A percentile compares a stretch with the other conserved stretches of the same genome.
Conservation (phyloP, 1,140 invertebrate species). For the Drosophila ambigua region DNA sequence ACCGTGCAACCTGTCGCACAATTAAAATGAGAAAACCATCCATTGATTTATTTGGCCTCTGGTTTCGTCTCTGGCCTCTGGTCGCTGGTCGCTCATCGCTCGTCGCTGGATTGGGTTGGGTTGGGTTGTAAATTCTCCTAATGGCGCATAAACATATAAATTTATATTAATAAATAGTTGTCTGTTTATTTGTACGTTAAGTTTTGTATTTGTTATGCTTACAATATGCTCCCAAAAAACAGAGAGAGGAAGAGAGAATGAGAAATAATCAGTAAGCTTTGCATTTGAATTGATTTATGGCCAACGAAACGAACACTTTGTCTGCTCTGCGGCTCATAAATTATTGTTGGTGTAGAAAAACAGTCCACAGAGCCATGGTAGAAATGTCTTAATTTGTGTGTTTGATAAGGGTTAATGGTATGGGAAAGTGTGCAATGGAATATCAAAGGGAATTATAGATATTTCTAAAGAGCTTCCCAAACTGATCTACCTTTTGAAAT, state of each 20-base stretch:
- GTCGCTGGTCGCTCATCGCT: not conserved
- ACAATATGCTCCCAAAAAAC: no score
- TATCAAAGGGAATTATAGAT: not conserved
- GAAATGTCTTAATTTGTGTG: slow-evolving; percentile 52
- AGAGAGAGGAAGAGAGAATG: no score
- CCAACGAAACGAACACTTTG: slow-evolving; percentile 27
- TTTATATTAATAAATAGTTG: slow-evolving; percentile 47
- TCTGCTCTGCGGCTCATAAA: slow-evolving; percentile 30
- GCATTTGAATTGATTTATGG: slow-evolving; percentile 53
- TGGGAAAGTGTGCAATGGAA: not conserved
- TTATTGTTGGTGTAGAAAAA: slow-evolving; percentile 29
- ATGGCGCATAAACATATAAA: slow-evolving; percentile 57
- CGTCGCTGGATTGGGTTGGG: not conserved
- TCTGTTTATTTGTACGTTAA: slow-evolving; percentile 3
- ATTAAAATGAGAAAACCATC: slow-evolving; percentile 60
- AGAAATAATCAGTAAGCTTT: no score
- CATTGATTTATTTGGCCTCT: slow-evolving; percentile 60
- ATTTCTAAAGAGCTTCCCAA: no score
- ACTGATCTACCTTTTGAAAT: no score
- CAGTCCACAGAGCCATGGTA: slow-evolving; percentile 18
- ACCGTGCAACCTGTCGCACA: slow-evolving; percentile 49
- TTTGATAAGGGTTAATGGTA: slow-evolving; percentile 9
- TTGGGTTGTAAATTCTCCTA: slow-evolving; percentile 46
- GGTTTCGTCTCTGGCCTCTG: not conserved
- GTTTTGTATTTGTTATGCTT: no score